These are phyloP conservation scores for Polyommatus iphigenia DNA, from an alignment of 2,888 invertebrate species.

Conservation along the genomic window DNA sequence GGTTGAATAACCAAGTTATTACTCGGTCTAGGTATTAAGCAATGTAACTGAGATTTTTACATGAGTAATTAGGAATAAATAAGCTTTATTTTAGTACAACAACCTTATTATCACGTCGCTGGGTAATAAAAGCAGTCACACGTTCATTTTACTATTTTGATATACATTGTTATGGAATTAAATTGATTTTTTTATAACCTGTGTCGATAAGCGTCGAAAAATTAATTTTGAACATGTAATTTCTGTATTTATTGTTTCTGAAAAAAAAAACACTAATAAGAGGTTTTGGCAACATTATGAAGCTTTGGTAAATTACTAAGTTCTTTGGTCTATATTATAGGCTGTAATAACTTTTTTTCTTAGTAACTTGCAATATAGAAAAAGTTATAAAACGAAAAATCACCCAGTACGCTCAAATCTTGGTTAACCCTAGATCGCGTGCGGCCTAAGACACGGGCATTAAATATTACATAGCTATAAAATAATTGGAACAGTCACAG, in stretches of 20 bases:
- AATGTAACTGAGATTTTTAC: constrained; percentile 20
- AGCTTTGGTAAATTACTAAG: background rate
- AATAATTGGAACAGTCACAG: constrained; percentile 72
- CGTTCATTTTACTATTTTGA: constrained; percentile 7
- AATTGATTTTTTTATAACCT: background rate
- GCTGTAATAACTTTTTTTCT: background rate
- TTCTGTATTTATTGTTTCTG: background rate
- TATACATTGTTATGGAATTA: background rate
- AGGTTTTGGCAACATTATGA: background rate
- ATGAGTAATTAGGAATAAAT: constrained; percentile 4
- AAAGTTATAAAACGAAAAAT: constrained; percentile 36
- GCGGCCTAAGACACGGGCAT: constrained; percentile 68
- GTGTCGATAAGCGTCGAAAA: background rate
- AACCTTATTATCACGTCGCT: background rate
- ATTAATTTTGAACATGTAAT: background rate
- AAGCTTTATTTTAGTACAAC: constrained; percentile 5
- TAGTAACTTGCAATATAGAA: too few species aligned
- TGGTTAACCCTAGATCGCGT: constrained; percentile 64
- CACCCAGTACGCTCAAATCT: constrained; percentile 49
- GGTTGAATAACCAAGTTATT: constrained; percentile 19
- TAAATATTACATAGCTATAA: constrained; percentile 68
- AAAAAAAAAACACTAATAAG: background rate
- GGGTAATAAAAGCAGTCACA: constrained; percentile 9
- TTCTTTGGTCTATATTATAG: background rate
- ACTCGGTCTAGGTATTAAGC: constrained; percentile 11